Conservation (phyloP, 2,888 invertebrate species). For the Mythimna pallens region DNA sequence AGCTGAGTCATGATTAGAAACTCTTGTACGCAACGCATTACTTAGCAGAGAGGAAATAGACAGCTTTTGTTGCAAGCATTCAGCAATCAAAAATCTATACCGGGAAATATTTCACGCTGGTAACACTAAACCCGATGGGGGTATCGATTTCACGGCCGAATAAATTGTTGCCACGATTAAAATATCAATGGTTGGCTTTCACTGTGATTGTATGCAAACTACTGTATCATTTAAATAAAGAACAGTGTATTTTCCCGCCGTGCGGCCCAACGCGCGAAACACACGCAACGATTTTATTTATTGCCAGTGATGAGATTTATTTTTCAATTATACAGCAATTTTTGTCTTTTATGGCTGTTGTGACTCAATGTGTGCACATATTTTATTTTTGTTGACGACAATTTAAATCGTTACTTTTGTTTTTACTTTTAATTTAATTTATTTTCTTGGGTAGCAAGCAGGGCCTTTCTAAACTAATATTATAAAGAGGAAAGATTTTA, state of each 20-base stretch:
- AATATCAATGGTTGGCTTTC: constrained; percentile 87
- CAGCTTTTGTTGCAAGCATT: constrained; percentile 53
- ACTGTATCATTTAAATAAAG: constrained; percentile 66
- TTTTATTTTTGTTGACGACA: constrained; percentile 41
- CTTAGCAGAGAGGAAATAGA: constrained; percentile 52
- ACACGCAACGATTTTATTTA: constrained; percentile 60
- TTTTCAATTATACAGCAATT: constrained; percentile 63
- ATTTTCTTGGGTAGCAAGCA: not conserved
- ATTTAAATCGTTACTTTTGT: constrained; percentile 17
- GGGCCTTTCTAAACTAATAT: too few species aligned
- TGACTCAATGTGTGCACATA: constrained; percentile 43
- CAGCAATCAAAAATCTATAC: constrained; percentile 57
- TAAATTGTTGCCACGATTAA: constrained; percentile 83
- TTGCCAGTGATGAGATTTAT: constrained; percentile 52
- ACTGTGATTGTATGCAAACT: constrained; percentile 89
- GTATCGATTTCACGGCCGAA: constrained; percentile 83
- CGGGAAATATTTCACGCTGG: constrained; percentile 59
- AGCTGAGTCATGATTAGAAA: constrained; percentile 61
- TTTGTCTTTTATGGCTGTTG: constrained; percentile 56
- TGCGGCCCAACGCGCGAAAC: constrained; percentile 38
- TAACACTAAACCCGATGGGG: constrained; percentile 60
- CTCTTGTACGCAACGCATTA: constrained; percentile 44
- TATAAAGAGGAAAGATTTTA: too few species aligned
- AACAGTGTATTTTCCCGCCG: constrained; percentile 54
- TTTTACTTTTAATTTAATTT: constrained; percentile 44